Conservation (phyloP, 2,888 invertebrate genomes). For the Tipula helvola region DNA sequence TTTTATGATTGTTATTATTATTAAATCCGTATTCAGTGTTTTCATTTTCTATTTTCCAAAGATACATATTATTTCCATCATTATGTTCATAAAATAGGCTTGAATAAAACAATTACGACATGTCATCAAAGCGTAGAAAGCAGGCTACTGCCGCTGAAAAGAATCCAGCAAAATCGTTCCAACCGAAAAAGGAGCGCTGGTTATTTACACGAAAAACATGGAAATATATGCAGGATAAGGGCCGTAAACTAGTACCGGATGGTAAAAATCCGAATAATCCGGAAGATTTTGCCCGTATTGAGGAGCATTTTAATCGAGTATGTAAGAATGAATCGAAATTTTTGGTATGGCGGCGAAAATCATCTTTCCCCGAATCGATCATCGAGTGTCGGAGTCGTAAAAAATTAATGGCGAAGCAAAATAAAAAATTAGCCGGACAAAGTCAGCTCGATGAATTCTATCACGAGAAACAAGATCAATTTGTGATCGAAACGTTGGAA, state of each 20-base stretch:
- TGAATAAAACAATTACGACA: neutral
- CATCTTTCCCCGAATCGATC: slow-evolving; percentile 65
- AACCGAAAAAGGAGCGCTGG: slow-evolving; percentile 59
- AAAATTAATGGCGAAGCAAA: slow-evolving; percentile 37
- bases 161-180: neutral
- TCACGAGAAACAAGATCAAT: neutral
- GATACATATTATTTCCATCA: neutral
- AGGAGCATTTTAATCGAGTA: slow-evolving; percentile 72
- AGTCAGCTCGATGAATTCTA: neutral
- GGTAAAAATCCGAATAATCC: slow-evolving; percentile 50
- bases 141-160: neutral
- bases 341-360: slow-evolving; percentile 62
- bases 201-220: slow-evolving; percentile 78
- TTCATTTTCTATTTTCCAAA: neutral
- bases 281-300: slow-evolving; percentile 68
- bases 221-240: slow-evolving; percentile 88
- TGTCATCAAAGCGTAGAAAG: neutral
- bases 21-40: neutral
- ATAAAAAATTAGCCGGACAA: neutral
- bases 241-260: slow-evolving; percentile 74
- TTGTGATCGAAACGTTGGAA: neutral
- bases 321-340: slow-evolving; percentile 68
- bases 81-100: neutral
- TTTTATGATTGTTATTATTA: neutral
- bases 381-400: slow-evolving; percentile 34